A percentile compares a stretch with the other conserved stretches of the same genome.
Conservation (phyloP, 1,140 invertebrate genomes). For the Idris sp. region DNA sequence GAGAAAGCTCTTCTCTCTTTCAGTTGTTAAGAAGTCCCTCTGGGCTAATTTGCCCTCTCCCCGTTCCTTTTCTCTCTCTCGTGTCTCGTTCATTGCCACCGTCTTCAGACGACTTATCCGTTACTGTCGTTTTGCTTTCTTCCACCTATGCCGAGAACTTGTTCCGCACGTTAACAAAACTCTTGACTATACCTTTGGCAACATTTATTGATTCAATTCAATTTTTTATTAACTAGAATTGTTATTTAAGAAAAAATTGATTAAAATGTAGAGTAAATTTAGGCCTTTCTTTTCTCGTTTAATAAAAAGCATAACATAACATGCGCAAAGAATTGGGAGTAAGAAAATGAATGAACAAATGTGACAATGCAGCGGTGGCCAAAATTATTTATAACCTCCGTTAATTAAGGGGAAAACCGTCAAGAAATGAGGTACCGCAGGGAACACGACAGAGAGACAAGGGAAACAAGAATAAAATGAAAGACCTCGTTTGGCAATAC, state of each 20-base stretch:
- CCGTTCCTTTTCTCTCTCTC: constrained; percentile 30
- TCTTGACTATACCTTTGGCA: too few species aligned
- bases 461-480: constrained; percentile 19
- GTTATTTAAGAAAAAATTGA: too few species aligned
- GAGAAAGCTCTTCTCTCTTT: constrained; percentile 70
- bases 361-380: constrained; percentile 66
- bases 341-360: constrained; percentile 53
- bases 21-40: constrained; percentile 77
- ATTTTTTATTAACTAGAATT: too few species aligned
- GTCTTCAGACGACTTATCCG: constrained; percentile 50
- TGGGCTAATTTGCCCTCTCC: constrained; percentile 73
- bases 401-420: constrained; percentile 70
- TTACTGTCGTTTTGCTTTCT: constrained; percentile 42
- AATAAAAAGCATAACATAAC: background rate
- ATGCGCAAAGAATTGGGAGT: too few species aligned
- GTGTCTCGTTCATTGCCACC: constrained; percentile 54
- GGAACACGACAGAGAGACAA: constrained; percentile 30
- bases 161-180: constrained; percentile 3
- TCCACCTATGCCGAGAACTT: constrained; percentile 42
- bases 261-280: too few species aligned
- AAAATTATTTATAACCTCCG: constrained; percentile 74
- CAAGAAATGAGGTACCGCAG: constrained; percentile 45
- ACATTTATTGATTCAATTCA: too few species aligned
- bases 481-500: constrained; percentile 62
- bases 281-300: too few species aligned